Base-by-base conservation (phyloP, 2,888 invertebrate genomes). In the Andrena praecox region DNA sequence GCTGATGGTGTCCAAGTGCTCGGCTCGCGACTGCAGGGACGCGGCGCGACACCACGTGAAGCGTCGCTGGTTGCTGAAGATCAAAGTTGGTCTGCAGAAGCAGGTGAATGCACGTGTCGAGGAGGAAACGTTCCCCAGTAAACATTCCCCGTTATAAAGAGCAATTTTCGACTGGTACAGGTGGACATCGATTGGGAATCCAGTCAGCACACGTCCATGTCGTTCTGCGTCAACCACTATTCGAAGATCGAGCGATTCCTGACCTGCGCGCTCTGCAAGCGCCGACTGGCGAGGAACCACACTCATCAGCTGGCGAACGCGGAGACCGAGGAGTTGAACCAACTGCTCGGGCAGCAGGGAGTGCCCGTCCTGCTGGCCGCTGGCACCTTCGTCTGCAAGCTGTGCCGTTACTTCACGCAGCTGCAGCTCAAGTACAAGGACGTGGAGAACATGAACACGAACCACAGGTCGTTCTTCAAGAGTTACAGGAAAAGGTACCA, bases 331-430 rank as follows among this genome's bases (percentile, higher is more conserved):
- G 95, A 95, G 75, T 87, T 96, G 69, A 96, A 95, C 89, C 91
- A 90, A 54, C 89, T 91, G 3, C 94, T 97, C 12, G 92, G 94
- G 12, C 95, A 95, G 52, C 96, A 96, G 85, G 95, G 96, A 1
- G 95, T 98, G 69, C 97, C 97, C 0, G 96, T 97, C 16, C 94
- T 95, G 89, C 94, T 98, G 89, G 93, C 94, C 1, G 95, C 96
- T 88, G 96, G 96, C 80, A 96, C 97, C 0, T 97, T 97, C 69
- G 96, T 98, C 60, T 98, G 98, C 94, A 98, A 97, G 94, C 94
- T 97, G 31, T 98, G 98, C 90, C 96, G 97, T 77, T 96, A 97
- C 93, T 98, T 97, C 94, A 96, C 96, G 88, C 96, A 96, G 81
- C 93, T 97, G 70, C 95, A 97, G 78, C 95, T 96, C 89, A 96